These are phyloP conservation scores for Symphodus melops DNA, from an alignment of 2,113 vertebrate species.

Conservation along the genomic window DNA sequence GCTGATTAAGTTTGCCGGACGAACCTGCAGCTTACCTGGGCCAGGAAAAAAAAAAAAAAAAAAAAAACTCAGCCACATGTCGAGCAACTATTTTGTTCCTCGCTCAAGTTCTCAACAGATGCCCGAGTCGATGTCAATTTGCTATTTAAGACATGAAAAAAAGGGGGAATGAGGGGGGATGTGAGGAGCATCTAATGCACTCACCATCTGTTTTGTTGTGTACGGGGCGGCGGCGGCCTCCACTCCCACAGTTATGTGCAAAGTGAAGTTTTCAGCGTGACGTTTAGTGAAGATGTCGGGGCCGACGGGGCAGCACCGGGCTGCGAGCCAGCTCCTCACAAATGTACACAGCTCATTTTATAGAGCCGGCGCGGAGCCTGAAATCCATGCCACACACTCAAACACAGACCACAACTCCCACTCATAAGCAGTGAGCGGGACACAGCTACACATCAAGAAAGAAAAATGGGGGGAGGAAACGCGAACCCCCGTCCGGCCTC, in stretches of 20 bases:
- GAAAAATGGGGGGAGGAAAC: background rate
- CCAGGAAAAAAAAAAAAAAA: conserved; percentile 36
- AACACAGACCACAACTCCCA: background rate
- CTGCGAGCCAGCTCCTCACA: conserved; percentile 46
- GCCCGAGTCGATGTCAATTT: conserved; percentile 31
- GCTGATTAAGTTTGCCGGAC: conserved; percentile 46
- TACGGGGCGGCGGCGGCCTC: background rate
- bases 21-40: conserved; percentile 58
- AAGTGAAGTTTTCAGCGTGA: conserved; percentile 47
- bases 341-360: conserved; percentile 59
- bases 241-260: conserved; percentile 31
- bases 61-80: conserved; percentile 30
- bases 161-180: background rate
- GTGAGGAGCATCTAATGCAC: conserved; percentile 50
- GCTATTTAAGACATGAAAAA: conserved; percentile 25
- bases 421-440: conserved; percentile 7
- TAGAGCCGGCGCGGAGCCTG: conserved; percentile 33
- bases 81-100: conserved; percentile 28
- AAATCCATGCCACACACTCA: conserved; percentile 31
- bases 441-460: background rate
- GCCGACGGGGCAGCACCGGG: conserved; percentile 44
- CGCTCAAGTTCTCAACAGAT: conserved; percentile 35
- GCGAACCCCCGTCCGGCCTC: background rate
- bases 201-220: conserved; percentile 58
- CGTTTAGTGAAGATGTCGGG: conserved; percentile 61